A percentile compares a stretch with the other conserved stretches of the same genome.
phyloP scores from a whole-genome alignment of 2,888 invertebrate genomes.

The Habrosyne pyritoides region DNA sequence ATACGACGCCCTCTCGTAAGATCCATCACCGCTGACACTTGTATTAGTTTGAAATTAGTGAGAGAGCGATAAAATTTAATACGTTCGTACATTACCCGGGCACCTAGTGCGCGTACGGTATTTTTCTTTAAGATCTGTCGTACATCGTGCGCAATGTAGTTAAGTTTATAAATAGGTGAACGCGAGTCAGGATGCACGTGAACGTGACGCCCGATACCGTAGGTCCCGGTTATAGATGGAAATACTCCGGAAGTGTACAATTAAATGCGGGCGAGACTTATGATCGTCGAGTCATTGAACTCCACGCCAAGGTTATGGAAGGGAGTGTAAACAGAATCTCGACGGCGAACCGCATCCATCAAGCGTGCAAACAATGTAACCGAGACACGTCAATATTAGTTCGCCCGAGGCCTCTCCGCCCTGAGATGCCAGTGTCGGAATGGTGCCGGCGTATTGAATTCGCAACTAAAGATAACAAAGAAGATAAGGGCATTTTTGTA shows the following conservation, averaged over 20 bases:
- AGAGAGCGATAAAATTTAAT: constrained; percentile 56
- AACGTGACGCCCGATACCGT: constrained; percentile 58
- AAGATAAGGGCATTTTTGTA: constrained; percentile 34
- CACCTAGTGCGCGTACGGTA: constrained; percentile 23
- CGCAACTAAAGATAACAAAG: constrained; percentile 41
- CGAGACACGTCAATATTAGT: constrained; percentile 65
- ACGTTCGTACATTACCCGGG: constrained; percentile 41
- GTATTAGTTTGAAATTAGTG: constrained; percentile 63
- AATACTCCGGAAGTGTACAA: constrained; percentile 72
- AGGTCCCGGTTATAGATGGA: constrained; percentile 60
- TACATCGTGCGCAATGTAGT: constrained; percentile 20
- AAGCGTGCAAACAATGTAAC: constrained; percentile 67
- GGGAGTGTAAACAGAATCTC: constrained; percentile 59
- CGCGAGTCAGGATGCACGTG: constrained; percentile 54
- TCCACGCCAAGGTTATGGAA: constrained; percentile 66
- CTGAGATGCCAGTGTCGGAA: constrained; percentile 9
- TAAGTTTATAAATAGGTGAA: constrained; percentile 33
- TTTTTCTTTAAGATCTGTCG: constrained; percentile 26
- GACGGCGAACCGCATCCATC: constrained; percentile 65
- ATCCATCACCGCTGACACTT: constrained; percentile 60
- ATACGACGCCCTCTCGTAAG: constrained; percentile 51
- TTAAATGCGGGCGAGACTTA: constrained; percentile 57
- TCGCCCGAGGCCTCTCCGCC: constrained; percentile 16
- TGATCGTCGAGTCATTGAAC: constrained; percentile 68
- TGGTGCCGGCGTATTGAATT: constrained; percentile 39